Base-by-base conservation (phyloP, 2,113 vertebrate genomes). In the Merops nubicus region DNA sequence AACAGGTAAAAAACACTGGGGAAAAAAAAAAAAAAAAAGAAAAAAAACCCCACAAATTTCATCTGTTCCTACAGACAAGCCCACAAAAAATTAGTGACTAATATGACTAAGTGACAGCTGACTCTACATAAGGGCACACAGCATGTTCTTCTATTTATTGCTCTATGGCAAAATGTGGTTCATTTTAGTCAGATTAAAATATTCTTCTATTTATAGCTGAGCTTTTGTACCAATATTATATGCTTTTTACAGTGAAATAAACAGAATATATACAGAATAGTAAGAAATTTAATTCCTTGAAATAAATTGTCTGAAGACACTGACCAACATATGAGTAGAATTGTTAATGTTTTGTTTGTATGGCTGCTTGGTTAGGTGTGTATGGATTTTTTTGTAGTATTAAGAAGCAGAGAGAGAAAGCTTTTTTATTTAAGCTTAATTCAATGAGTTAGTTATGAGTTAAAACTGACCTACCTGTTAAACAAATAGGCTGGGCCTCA, bases 321-420 rank as follows among this genome's bases (percentile, higher is more conserved):
- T 70, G 38, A 53, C 9, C 12, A 15, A 51, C 9, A 5, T 47
- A 11, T 64, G 15, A 25, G 47, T 40, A 59, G 9, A 8, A 53
- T 76, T 33, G 15, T 21, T n/a, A 50, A 15, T 17, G 4, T 28
- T 69, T 63, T 69, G 7, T 63, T 50, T 43, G 23, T 8, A 57
- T 26, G 13, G 19, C 33, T 43, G 22, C 5, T 38, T 68, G 40
- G 5, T 47, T 48, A 53, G 8, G 3, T 72, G 14, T n/a, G 6
- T 0, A 0, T 10, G 21, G 21, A 2, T 2, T 0, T 25, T n/a
- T 57, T 48, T 25, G 31, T n/a, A n/a, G n/a, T n/a, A 67, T 38
- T 74, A 38, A 43, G 67, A 48, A 50, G 7, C 21, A 78, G 23
- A 72, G 15, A 17, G 8, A 59, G n/a, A 60, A 83, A 88, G 9